Evolutionary conservation across 2,797 vertebrate species (phyloP).

Genomic region (Dermochelys coriacea): DNA sequence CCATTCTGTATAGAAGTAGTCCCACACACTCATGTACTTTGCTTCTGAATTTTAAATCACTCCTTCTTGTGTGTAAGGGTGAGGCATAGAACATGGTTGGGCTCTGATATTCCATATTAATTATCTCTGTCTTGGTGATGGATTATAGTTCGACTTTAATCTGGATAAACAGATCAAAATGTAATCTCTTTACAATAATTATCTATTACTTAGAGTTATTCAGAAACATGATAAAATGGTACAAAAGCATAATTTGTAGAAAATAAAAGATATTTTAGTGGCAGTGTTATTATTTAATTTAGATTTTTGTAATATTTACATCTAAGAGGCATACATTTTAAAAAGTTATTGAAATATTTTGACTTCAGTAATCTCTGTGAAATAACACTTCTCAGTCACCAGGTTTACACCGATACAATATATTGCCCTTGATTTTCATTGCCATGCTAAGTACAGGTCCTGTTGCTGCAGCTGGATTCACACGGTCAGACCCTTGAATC

Average conservation of each 20-base stretch:
- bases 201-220: neutral
- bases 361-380: neutral
- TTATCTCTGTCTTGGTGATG: neutral
- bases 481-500: neutral
- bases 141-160: neutral
- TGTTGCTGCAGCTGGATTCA: neutral
- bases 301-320: neutral
- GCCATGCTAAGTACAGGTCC: neutral
- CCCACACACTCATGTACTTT: neutral
- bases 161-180: neutral
- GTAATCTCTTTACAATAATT: neutral
- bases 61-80: neutral
- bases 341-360: neutral
- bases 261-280: neutral
- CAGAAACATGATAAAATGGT: neutral
- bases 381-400: neutral
- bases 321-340: neutral
- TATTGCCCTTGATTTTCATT: neutral
- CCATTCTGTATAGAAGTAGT: neutral
- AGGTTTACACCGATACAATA: neutral
- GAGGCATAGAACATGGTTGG: neutral
- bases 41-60: neutral
- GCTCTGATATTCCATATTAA: neutral
- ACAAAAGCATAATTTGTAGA: neutral
- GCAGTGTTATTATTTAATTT: neutral